Base-by-base conservation (phyloP, 2,888 invertebrate genomes). In the Drosophila birchii region DNA sequence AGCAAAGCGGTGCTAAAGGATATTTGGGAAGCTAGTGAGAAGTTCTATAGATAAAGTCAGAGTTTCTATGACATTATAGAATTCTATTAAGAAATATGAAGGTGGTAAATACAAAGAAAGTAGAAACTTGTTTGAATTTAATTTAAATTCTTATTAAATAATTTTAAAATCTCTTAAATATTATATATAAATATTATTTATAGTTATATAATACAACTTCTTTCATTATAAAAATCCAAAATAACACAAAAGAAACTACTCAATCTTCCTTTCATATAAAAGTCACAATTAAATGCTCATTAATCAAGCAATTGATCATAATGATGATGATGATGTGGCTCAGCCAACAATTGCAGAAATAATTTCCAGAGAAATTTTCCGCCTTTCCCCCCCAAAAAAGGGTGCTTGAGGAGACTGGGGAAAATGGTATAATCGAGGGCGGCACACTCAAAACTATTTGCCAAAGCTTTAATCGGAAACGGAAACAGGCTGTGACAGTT, bases 381-480 rank as follows among this genome's bases (percentile, higher is more conserved):
- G 63, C 5, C 58, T n/a, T n/a, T n/a, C 75, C 57, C 56, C 58
- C 58, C 78, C 55, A 51, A 44, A 16, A 18, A 36, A 38, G 29
- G 53, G 32, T 23, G 36, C 14, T 14, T 43, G 16, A 14, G 26
- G 34, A 23, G 26, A n/a, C 26, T 5, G n/a, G 32, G 34, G 34
- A 34, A 23, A 53, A 36, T 36, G 34, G 51, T 16, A 53, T 53
- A 54, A 54, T 45, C 32, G 59, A 47, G 39, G 12, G 38, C 23
- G 55, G 36, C 20, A 62, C 56, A 69, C 51, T 63, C 57, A 70
- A 90, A 88, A 88, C 90, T 90, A 88, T 90, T 84, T 90, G 82
- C 82, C 78, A 72, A 68, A 69, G 88, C 78, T 79, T 80, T 80
- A 89, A 90, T 90, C 88, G 90, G 88, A 90, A 90, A 89, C 88